phyloP scores from a whole-genome alignment of 1,140 invertebrate species.

The Yoshiicerus persimilis region DNA sequence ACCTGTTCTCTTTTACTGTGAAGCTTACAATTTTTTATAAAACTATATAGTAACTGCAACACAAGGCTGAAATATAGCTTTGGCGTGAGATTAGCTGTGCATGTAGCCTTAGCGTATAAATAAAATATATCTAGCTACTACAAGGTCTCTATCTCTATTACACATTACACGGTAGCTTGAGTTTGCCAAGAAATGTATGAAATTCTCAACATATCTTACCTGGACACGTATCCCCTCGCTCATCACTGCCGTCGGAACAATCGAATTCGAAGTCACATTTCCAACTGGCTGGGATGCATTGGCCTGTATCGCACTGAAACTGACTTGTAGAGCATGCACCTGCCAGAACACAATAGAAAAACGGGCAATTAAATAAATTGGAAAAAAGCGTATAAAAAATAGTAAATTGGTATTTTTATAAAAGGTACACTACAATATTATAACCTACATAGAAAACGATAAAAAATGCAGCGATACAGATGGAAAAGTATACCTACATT shows the following conservation, averaged over 20 bases:
- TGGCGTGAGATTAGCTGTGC: too few species aligned
- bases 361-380: background rate
- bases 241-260: conserved; percentile 78
- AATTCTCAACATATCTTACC: conserved; percentile 54
- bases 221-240: conserved; percentile 68
- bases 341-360: conserved; percentile 2
- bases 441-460: background rate
- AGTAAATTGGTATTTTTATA: background rate
- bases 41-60: background rate
- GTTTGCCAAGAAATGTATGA: background rate
- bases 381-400: background rate
- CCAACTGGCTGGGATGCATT: conserved; percentile 80
- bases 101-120: background rate
- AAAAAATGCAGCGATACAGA: background rate
- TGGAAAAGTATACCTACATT: background rate
- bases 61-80: background rate
- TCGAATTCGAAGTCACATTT: conserved; percentile 76
- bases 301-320: conserved; percentile 73
- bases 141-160: background rate
- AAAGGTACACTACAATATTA: background rate
- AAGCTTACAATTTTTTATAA: background rate
- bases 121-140: background rate
- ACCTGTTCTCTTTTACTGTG: background rate
- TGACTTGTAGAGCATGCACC: conserved; percentile 67
- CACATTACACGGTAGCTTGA: background rate